Percentiles rank a stretch among this genome's conserved stretches.
Conservation (phyloP, 2,888 invertebrate genomes). For the Parnassius smintheus region DNA sequence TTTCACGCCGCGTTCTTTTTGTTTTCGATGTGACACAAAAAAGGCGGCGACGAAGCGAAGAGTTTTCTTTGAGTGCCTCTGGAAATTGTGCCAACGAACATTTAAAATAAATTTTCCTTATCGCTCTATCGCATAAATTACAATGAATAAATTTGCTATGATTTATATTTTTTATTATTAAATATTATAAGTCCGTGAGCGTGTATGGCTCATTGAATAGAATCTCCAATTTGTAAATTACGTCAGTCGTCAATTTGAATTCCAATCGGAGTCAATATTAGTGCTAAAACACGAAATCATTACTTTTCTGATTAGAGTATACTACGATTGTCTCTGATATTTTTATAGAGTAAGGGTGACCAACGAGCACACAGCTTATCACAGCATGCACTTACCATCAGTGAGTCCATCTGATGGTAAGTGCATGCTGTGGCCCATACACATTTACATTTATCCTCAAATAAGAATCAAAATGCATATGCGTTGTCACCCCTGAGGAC, state of each 20-base stretch:
- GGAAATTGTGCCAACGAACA: conserved; percentile 18
- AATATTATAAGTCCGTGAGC: not conserved
- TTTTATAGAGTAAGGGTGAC: too few species aligned
- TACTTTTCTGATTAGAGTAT: conserved; percentile 3
- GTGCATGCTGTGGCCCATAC: too few species aligned
- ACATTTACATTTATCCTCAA: too few species aligned
- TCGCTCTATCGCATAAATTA: conserved; percentile 5
- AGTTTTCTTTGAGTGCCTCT: conserved; percentile 10
- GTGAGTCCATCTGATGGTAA: too few species aligned
- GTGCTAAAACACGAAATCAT: not conserved
- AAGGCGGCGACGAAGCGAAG: conserved; percentile 18
- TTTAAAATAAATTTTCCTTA: conserved; percentile 8
- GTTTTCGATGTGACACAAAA: conserved; percentile 18
- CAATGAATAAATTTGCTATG: not conserved
- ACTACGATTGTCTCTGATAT: too few species aligned
- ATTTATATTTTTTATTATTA: not conserved
- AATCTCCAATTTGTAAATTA: not conserved
- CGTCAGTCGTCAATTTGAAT: not conserved
- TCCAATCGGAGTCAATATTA: too few species aligned
- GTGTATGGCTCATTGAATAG: not conserved
- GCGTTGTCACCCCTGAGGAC: too few species aligned
- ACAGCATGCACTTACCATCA: too few species aligned
- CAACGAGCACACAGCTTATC: too few species aligned
- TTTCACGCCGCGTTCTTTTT: conserved; percentile 9
- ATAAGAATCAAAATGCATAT: too few species aligned